These are phyloP conservation scores for Nomada hirtipes DNA, from an alignment of 2,888 invertebrate genomes.

Conservation along the genomic window DNA sequence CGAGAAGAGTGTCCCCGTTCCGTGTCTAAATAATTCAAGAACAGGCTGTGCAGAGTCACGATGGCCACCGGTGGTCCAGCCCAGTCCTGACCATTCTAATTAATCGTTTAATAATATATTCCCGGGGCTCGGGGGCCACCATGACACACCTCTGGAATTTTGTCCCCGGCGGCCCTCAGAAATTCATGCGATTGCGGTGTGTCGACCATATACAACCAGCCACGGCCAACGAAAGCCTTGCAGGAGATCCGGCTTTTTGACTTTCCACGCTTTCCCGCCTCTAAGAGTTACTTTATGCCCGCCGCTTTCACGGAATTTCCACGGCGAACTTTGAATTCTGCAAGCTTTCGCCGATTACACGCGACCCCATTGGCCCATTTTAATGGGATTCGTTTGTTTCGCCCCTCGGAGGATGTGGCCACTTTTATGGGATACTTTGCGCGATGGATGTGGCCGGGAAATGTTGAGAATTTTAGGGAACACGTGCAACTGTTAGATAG, in stretches of 20 bases:
- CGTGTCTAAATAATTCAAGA: constrained; percentile 46
- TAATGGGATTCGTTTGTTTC: constrained; percentile 10
- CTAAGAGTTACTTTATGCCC: constrained; percentile 14
- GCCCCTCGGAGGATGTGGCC: no score
- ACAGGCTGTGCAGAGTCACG: background rate
- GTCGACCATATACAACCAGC: constrained; percentile 20
- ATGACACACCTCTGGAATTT: constrained; percentile 34
- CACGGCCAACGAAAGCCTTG: constrained; percentile 6
- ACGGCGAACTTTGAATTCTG: background rate
- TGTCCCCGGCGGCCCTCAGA: constrained; percentile 70
- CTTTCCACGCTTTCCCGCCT: constrained; percentile 10
- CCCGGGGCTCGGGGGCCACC: constrained; percentile 16
- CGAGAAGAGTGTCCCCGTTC: constrained; percentile 13
- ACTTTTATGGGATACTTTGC: background rate
- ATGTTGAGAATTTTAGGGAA: background rate
- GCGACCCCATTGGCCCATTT: background rate
- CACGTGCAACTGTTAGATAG: no score
- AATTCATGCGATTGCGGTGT: constrained; percentile 73
- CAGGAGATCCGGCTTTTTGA: constrained; percentile 3
- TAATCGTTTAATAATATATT: constrained; percentile 76
- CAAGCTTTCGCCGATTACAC: background rate
- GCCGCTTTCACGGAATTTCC: constrained; percentile 16
- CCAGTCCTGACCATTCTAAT: constrained; percentile 66
- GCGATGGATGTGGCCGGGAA: background rate
- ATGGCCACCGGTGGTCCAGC: background rate